phyloP scores from a whole-genome alignment of 2,113 vertebrate genomes.

The Podarcis muralis region DNA sequence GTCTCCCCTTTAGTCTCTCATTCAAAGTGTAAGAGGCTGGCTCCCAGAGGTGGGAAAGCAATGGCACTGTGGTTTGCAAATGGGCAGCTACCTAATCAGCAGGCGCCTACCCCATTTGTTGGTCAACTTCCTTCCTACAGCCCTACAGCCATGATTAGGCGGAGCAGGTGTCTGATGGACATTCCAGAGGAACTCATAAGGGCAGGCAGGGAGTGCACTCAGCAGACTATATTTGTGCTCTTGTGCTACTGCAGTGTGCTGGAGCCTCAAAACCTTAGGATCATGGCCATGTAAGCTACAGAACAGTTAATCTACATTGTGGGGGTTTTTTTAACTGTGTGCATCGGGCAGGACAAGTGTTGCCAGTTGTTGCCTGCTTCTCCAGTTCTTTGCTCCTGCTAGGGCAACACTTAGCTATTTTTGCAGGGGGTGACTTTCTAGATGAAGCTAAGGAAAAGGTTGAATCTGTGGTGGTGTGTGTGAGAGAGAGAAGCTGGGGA shows the following conservation, averaged over 20 bases:
- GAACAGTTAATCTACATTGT: not conserved
- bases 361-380: too few relatives aligned
- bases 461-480: not conserved
- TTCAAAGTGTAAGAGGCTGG: not conserved
- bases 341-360: not conserved
- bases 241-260: not conserved
- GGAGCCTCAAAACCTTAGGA: not conserved
- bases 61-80: not conserved
- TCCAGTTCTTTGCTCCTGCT: too few relatives aligned
- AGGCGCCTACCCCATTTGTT: not conserved
- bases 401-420: not conserved
- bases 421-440: not conserved
- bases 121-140: not conserved
- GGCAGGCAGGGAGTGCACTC: not conserved
- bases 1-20: not conserved
- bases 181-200: not conserved
- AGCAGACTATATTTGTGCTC: not conserved
- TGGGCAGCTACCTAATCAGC: not conserved
- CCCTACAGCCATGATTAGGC: not conserved
- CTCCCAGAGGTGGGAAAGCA: not conserved
- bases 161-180: not conserved
- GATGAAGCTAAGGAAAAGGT: not conserved
- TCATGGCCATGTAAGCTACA: not conserved
- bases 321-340: not conserved
- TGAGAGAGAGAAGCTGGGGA: not conserved